These are phyloP conservation scores for Drosophila triauraria DNA, from an alignment of 1,140 invertebrate species.

Conservation along the genomic window DNA sequence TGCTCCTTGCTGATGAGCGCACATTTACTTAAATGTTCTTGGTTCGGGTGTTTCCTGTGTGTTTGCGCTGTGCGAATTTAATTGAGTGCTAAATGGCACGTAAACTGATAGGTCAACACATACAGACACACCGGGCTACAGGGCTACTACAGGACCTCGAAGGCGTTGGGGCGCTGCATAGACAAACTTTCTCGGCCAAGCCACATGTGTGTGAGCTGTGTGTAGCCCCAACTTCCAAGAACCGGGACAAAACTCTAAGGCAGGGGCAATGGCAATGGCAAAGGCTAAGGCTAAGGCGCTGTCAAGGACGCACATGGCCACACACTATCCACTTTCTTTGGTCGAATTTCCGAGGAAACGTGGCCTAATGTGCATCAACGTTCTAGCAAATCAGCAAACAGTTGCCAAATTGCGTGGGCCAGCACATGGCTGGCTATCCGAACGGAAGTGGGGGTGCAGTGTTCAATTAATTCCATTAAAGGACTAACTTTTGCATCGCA, in stretches of 20 bases:
- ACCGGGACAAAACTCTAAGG: constrained; percentile 17
- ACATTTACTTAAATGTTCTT: constrained; percentile 74
- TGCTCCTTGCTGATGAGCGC: constrained; percentile 67
- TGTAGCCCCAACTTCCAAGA: neutral
- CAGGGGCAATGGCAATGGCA: constrained; percentile 14
- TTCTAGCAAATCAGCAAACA: constrained; percentile 49
- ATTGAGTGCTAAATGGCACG: constrained; percentile 85
- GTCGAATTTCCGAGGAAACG: constrained; percentile 23
- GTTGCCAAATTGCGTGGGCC: constrained; percentile 58
- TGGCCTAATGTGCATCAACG: constrained; percentile 64
- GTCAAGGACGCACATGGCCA: constrained; percentile 58
- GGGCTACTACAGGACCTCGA: constrained; percentile 1
- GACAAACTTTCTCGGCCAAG: constrained; percentile 56
- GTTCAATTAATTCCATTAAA: constrained; percentile 60
- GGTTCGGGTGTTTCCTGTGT: constrained; percentile 55
- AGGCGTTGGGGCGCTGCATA: constrained; percentile 42
- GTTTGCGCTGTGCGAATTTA: constrained; percentile 75
- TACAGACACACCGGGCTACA: constrained; percentile 30
- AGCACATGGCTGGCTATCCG: constrained; percentile 1
- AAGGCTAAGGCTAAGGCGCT: constrained; percentile 51
- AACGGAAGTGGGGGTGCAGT: constrained; percentile 7
- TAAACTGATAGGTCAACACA: constrained; percentile 82
- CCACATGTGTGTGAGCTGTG: constrained; percentile 21
- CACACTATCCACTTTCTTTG: neutral
- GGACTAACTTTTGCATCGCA: constrained; percentile 33